phyloP scores from a whole-genome alignment of 2,113 vertebrate species.

The Condylura cristata region DNA sequence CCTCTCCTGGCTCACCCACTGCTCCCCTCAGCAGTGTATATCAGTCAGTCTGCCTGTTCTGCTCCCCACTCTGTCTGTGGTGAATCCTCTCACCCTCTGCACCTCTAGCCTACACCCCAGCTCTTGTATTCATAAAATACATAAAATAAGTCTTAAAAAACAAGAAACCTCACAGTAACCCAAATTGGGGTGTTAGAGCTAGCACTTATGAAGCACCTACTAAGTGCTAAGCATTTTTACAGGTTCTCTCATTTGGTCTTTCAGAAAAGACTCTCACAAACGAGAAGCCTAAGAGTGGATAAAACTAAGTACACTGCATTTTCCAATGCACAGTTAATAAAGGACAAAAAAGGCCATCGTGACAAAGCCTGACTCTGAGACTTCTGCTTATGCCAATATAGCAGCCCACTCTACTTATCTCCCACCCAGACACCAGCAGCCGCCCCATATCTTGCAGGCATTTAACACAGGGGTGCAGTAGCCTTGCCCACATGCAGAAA shows the following conservation, averaged over 20 bases:
- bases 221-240: not conserved
- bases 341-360: not conserved
- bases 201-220: not conserved
- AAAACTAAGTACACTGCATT: not conserved
- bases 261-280: not conserved
- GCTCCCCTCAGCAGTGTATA: no score
- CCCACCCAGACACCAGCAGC: not conserved
- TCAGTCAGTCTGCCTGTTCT: no score
- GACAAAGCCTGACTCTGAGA: not conserved
- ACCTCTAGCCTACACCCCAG: no score
- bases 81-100: no score
- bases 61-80: no score
- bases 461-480: not conserved
- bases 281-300: not conserved
- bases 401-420: not conserved
- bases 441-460: not conserved
- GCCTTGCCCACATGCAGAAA: accelerated
- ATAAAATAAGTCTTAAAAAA: no score
- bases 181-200: not conserved
- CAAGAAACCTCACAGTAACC: not conserved
- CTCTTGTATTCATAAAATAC: no score
- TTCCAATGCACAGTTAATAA: not conserved
- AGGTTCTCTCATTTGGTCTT: not conserved
- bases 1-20: no score
- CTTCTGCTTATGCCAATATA: not conserved